A percentile compares a stretch with the other conserved stretches of the same genome.
phyloP scores from a whole-genome alignment of 1,140 invertebrate genomes.

The Leucophenga varia region DNA sequence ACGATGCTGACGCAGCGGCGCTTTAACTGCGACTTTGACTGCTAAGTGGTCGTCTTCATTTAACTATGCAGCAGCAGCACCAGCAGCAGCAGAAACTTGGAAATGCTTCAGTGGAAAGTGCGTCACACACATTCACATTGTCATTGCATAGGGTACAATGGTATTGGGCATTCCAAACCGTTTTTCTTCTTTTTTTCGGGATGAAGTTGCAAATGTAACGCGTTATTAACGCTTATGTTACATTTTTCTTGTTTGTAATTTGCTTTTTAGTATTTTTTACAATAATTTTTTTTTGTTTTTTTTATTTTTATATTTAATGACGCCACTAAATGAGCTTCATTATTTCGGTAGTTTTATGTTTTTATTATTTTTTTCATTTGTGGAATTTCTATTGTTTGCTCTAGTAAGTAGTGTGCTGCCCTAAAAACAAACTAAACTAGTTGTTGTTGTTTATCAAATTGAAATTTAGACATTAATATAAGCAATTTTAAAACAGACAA shows the following conservation, averaged over 20 bases:
- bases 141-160: not conserved
- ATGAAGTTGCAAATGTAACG: slow-evolving; percentile 52
- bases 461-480: slow-evolving; percentile 47
- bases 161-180: too few relatives aligned
- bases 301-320: slow-evolving; percentile 41
- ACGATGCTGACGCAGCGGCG: too few relatives aligned
- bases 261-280: slow-evolving; percentile 2
- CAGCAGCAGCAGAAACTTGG: too few relatives aligned
- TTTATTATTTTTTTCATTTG: slow-evolving; percentile 17
- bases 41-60: too few relatives aligned
- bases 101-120: too few relatives aligned
- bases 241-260: slow-evolving; percentile 29
- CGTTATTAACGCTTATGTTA: slow-evolving; percentile 51
- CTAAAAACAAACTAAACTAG: not conserved
- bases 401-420: slow-evolving; percentile 14
- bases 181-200: slow-evolving; percentile 2
- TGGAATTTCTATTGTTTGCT: slow-evolving; percentile 11
- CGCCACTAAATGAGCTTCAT: slow-evolving; percentile 53
- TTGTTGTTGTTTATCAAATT: slow-evolving; percentile 29
- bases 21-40: too few relatives aligned
- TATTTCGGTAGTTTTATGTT: slow-evolving; percentile 36
- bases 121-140: slow-evolving; percentile 1
- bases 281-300: slow-evolving; percentile 4
- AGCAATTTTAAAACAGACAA: slow-evolving; percentile 5
- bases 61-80: too few relatives aligned